phyloP scores from a whole-genome alignment of 2,797 vertebrate species.

The Danionella dracula region DNA sequence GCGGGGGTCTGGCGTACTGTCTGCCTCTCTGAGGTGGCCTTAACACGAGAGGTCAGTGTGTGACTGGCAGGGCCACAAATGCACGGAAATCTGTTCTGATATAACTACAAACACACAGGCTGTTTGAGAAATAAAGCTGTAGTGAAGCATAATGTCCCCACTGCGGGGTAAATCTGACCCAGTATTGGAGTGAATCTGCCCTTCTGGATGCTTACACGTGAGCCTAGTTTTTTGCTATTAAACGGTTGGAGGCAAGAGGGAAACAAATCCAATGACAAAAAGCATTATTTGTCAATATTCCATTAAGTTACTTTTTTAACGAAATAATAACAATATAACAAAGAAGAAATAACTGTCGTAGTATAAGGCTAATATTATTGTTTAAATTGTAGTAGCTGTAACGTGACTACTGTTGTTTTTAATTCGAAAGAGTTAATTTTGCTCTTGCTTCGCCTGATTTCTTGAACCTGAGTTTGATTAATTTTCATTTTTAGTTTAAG shows the following conservation, averaged over 20 bases:
- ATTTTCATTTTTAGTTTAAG: too few relatives aligned
- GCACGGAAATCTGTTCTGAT: not conserved
- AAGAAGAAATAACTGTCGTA: too few relatives aligned
- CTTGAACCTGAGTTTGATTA: too few relatives aligned
- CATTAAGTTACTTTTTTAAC: too few relatives aligned
- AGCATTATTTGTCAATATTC: too few relatives aligned
- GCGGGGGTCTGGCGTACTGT: constrained; percentile 20
- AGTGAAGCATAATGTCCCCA: not conserved
- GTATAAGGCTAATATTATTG: too few relatives aligned
- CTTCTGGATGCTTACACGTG: not conserved
- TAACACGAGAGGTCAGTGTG: not conserved
- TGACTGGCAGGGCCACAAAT: not conserved
- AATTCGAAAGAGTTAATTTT: too few relatives aligned
- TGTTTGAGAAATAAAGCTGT: not conserved
- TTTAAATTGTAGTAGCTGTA: too few relatives aligned
- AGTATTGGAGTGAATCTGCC: not conserved
- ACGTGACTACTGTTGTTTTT: too few relatives aligned
- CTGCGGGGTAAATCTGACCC: constrained; percentile 18
- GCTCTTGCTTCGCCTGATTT: too few relatives aligned
- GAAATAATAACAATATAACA: too few relatives aligned
- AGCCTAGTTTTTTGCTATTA: not conserved
- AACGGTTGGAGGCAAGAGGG: not conserved
- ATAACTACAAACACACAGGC: not conserved
- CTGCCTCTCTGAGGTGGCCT: constrained; percentile 1
- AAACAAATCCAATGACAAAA: not conserved